Evolutionary conservation across 2,113 vertebrate species (phyloP), one percentile per base, ranked within the genome.

Genomic region (Zosterops pallidus): DNA sequence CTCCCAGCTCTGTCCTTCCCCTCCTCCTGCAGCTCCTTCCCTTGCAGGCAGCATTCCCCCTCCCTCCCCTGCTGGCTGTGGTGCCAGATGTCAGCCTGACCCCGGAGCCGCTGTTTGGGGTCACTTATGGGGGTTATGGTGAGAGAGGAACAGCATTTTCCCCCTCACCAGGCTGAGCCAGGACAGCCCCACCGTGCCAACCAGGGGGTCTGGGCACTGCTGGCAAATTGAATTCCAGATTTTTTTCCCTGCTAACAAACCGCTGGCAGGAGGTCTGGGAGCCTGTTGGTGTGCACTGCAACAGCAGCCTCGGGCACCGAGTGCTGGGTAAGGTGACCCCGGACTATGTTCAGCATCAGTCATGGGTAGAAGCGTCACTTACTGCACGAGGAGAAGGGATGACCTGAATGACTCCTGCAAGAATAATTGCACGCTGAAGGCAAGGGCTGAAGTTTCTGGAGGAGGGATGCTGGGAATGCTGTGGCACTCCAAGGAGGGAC

Each of bases 71-170:
- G 70, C 82, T 9, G 31, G 77, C 89, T 6, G 55, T 1, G 3
- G 60, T 85, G 90, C 93, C 95, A 96, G 94, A 95, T 96, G 92
- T 95, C 95, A 41, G 90, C 52, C 84, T 90, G 95, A 96, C 96
- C 94, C 89, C 5, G 2, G 26, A 41, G 90, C 81, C 6, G 26
- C 74, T 2, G 68, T 26, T 69, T 72, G 1, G 55, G 96, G 94
- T 94, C 94, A 65, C 5, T 19, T 44, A 2, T 10, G 11, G 20
- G 83, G 93, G 84, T 89, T 26, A 63, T 0, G 39, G 84, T 4
- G 83, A 2, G 2, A 28, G 33, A 57, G 47, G 47, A 86, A 57
- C 1, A 0, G 67, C 3, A 0, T 12, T 6, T 86, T 68, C 68
- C 67, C 11, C 35, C 37, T 64, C 5, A 0, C n/a, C 56, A 10